These are phyloP conservation scores for Agonopterix arenella DNA, from an alignment of 2,888 invertebrate genomes.

Conservation along the genomic window DNA sequence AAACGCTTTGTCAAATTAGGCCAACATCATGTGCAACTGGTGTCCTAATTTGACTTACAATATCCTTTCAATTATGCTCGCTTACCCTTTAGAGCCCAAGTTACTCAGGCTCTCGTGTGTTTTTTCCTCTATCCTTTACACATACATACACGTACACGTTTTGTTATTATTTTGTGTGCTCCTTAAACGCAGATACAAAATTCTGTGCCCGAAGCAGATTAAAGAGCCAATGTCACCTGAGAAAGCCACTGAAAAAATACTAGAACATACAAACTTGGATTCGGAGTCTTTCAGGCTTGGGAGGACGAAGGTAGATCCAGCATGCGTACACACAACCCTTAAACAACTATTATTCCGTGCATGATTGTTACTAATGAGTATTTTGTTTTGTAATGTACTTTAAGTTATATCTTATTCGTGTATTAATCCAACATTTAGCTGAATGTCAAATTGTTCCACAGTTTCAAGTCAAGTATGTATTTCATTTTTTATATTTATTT, in stretches of 20 bases:
- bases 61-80: conserved; percentile 29
- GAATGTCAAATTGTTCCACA: background rate
- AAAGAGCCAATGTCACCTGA: conserved; percentile 84
- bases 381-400: background rate
- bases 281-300: conserved; percentile 96
- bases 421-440: background rate
- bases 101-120: conserved; percentile 53
- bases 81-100: conserved; percentile 51
- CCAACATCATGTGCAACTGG: conserved; percentile 51
- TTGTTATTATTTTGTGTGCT: conserved; percentile 57
- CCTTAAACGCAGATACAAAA: conserved; percentile 94
- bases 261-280: conserved; percentile 90
- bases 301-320: conserved; percentile 91
- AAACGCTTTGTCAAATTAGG: conserved; percentile 44
- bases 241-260: conserved; percentile 89
- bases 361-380: conserved; percentile 2
- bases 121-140: conserved; percentile 32
- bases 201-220: conserved; percentile 96
- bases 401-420: background rate
- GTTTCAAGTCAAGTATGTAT: no score
- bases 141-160: conserved; percentile 28
- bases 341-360: conserved; percentile 17
- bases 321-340: conserved; percentile 35
- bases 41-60: conserved; percentile 43
- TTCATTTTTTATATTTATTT: no score